A percentile compares a stretch with the other conserved stretches of the same genome.
These are phyloP conservation scores for Pluvianellus socialis DNA, from an alignment of 2,113 vertebrate genomes.

Conservation along the genomic window DNA sequence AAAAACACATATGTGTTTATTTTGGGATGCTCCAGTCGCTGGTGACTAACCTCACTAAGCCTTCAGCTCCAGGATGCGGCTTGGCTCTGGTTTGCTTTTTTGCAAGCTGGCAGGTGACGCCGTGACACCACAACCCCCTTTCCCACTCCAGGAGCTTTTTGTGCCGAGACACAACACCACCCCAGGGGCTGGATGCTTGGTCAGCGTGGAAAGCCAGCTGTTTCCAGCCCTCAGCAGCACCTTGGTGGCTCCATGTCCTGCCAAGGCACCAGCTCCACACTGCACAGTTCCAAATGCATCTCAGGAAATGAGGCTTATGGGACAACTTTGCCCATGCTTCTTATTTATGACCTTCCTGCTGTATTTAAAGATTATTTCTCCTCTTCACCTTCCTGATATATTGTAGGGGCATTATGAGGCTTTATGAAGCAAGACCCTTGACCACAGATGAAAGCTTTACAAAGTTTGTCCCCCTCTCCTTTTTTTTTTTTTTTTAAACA, in stretches of 20 bases:
- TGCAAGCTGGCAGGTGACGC: constrained; percentile 35
- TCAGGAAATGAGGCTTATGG: rapidly evolving
- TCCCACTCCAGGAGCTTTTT: neutral
- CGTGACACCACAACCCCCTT: neutral
- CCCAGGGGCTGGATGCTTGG: neutral
- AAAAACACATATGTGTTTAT: neutral
- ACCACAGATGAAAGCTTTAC: neutral
- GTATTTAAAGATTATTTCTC: neutral
- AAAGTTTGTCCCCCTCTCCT: neutral
- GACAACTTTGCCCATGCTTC: neutral
- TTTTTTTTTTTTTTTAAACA: neutral
- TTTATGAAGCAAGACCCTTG: neutral
- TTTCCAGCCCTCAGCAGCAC: neutral
- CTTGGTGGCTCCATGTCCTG: neutral
- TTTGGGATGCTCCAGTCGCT: neutral
- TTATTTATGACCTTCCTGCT: neutral
- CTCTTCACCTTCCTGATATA: neutral
- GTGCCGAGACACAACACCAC: neutral
- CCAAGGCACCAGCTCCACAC: neutral
- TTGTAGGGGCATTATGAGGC: neutral
- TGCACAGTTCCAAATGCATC: neutral
- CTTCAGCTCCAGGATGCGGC: neutral
- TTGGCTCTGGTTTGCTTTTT: neutral
- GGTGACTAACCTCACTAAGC: neutral
- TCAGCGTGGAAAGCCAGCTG: neutral